Percentiles rank a stretch among this genome's conserved stretches.
phyloP scores from a whole-genome alignment of 1,140 invertebrate genomes.

The Saccostrea echinata region DNA sequence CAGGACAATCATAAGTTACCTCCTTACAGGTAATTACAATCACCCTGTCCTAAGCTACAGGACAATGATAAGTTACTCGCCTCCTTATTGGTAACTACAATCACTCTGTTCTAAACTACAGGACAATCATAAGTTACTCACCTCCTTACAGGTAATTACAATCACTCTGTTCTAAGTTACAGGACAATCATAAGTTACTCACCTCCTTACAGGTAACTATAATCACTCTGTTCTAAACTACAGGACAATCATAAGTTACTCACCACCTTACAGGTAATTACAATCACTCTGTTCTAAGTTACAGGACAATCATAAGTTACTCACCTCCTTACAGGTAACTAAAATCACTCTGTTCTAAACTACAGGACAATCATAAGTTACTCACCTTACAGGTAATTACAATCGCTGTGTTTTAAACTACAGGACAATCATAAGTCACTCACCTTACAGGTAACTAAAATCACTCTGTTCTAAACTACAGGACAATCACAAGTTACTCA shows the following conservation, averaged over 20 bases:
- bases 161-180: slow-evolving; percentile 69
- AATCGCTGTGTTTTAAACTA: slow-evolving; percentile 69
- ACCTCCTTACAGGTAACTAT: slow-evolving; percentile 49
- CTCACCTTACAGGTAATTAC: slow-evolving; percentile 41
- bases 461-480: too few species aligned
- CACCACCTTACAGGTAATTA: slow-evolving; percentile 58
- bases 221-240: too few species aligned
- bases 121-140: too few species aligned
- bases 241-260: too few species aligned
- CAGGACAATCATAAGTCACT: slow-evolving; percentile 71
- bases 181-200: slow-evolving; percentile 71
- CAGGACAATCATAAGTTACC: neutral
- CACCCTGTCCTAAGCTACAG: slow-evolving; percentile 70
- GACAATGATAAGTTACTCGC: slow-evolving; percentile 70
- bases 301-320: slow-evolving; percentile 70
- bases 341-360: too few species aligned
- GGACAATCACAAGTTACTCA: neutral
- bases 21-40: slow-evolving; percentile 45
- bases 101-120: too few species aligned
- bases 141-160: slow-evolving; percentile 9
- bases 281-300: slow-evolving; percentile 69
- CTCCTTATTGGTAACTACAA: slow-evolving; percentile 67
- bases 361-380: neutral
- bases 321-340: slow-evolving; percentile 70
- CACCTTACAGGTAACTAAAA: slow-evolving; percentile 67